A percentile compares a stretch with the other conserved stretches of the same genome.
phyloP scores from a whole-genome alignment of 2,797 vertebrate genomes.

The Tenualosa thibaudeaui region DNA sequence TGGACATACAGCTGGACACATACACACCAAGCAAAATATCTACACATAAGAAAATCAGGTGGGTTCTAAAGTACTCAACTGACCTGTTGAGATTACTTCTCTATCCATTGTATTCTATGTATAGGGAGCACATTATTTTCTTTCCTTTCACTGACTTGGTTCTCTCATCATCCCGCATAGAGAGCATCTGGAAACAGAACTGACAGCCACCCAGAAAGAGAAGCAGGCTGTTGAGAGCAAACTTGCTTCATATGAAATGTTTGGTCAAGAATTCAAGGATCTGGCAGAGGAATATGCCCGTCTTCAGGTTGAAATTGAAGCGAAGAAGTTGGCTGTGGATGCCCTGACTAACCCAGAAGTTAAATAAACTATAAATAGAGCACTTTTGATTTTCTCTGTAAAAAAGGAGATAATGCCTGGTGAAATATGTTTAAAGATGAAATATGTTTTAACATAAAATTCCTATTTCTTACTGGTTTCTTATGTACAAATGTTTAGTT shows the following conservation, averaged over 20 bases:
- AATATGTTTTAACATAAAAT: neutral
- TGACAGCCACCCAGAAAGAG: slow-evolving; percentile 1
- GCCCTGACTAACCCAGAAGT: neutral
- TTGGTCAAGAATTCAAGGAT: slow-evolving; percentile 20
- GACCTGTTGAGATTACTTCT: neutral
- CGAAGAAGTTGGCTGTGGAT: slow-evolving; percentile 2
- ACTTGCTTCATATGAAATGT: neutral
- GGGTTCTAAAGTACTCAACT: neutral
- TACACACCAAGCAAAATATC: slow-evolving; percentile 12
- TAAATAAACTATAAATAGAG: neutral
- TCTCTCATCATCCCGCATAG: neutral
- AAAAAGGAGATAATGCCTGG: neutral
- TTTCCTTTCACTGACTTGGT: neutral
- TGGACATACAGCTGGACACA: slow-evolving; percentile 7
- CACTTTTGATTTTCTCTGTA: neutral
- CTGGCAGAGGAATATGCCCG: slow-evolving; percentile 14
- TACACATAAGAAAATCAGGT: slow-evolving; percentile 18
- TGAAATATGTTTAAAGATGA: neutral
- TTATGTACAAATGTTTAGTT: neutral
- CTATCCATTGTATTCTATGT: neutral
- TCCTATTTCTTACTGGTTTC: neutral
- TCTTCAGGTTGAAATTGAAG: slow-evolving; percentile 13
- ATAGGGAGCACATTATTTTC: neutral
- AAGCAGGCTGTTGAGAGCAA: neutral
- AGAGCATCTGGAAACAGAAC: slow-evolving; percentile 13